Evolutionary conservation across 2,888 invertebrate species (phyloP), one percentile per base, ranked within the genome.

Genomic region (Diaphora mendica): DNA sequence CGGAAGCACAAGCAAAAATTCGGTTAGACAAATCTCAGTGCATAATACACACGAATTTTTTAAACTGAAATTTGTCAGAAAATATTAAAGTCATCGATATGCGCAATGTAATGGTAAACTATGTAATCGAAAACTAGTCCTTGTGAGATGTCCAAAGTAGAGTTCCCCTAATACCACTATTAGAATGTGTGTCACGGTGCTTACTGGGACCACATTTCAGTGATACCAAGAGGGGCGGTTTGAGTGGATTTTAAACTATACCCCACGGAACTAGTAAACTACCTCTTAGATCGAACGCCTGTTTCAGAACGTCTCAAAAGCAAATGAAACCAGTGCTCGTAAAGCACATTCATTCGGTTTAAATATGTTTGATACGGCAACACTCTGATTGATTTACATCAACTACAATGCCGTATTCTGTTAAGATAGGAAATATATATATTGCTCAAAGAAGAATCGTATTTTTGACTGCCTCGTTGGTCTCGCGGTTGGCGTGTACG

Each of bases 101-200:
- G 35, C 35, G 23, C 20, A 55, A 62, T 62, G 30, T 5, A 17
- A 30, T 30, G 1, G 17, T 4, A 17, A 13, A 30, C 3, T 30
- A 62, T 13, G 15, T 5, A 59, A 39, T 65, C 33, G 42, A 8
- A 51, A 80, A 84, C 74, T 73, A 77, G 76, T 76, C 75, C 72
- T 80, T 88, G 79, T 81, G 83, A 80, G 81, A 82, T 70, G 77
- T 30, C 77, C 70, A 72, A 82, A 81, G 78, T 68, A 74, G 73
- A 77, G 78, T 73, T 81, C 82, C 89, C 88, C 85, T 86, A 89
- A 91, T 89, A 91, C 90, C 91, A 91, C 93, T 91, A 93, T 95
- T 94, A 91, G 92, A 89, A 95, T 94, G 94, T 93, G 87, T 94
- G 94, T 95, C 94, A 95, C 94, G 94, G 82, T 85, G 86, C 75